Conservation (phyloP, 2,797 vertebrate genomes). For the Allobates femoralis region DNA sequence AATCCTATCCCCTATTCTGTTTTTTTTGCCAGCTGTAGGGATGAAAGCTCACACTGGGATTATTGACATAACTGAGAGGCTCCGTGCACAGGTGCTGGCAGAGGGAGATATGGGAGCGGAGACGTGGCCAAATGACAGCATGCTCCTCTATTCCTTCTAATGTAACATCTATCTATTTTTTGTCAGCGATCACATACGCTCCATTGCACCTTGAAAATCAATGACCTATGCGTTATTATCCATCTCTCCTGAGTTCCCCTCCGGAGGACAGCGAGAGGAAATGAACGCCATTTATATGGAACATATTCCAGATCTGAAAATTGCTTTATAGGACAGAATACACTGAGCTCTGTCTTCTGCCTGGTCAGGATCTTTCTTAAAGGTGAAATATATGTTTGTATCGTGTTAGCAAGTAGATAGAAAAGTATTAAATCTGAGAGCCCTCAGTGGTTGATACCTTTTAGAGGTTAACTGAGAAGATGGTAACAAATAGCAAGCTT, state of each 20-base stretch:
- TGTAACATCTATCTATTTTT: slow-evolving; percentile 21
- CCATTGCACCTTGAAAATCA: slow-evolving; percentile 2
- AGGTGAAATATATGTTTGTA: too few species aligned
- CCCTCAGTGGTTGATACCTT: too few species aligned
- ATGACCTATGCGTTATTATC: neutral
- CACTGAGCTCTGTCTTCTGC: neutral
- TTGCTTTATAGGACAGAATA: neutral
- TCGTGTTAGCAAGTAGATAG: too few species aligned
- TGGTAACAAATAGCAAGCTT: too few species aligned
- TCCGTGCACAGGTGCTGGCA: neutral
- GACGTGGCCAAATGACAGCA: neutral
- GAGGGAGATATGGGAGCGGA: neutral
- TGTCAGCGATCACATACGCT: slow-evolving; percentile 7
- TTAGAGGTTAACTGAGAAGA: too few species aligned
- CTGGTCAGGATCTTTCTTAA: too few species aligned
- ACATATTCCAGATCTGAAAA: neutral
- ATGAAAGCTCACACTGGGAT: slow-evolving; percentile 12
- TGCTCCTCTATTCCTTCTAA: slow-evolving; percentile 5
- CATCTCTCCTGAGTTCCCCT: neutral
- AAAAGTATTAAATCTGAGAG: too few species aligned
- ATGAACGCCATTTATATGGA: neutral
- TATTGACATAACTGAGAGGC: neutral
- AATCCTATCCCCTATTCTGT: neutral
- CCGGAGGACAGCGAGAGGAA: neutral
- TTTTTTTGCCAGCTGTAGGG: neutral